Conservation (phyloP, 2,888 invertebrate genomes). For the Cephus spinipes region DNA sequence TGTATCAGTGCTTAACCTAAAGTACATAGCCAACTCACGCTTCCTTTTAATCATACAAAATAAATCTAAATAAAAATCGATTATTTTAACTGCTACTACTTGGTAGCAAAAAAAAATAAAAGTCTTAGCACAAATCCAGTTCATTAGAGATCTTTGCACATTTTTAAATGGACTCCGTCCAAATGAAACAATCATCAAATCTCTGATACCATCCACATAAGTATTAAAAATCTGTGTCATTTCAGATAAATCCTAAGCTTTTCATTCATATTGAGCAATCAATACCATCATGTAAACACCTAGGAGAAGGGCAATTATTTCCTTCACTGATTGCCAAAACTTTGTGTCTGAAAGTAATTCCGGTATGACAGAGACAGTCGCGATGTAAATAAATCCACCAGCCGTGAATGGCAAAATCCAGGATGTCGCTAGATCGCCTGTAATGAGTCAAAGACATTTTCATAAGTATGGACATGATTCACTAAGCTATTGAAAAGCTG, state of each 20-base stretch:
- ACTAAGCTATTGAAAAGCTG: neutral
- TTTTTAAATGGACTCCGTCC: neutral
- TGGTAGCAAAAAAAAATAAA: neutral
- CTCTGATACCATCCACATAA: neutral
- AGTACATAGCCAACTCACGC: neutral
- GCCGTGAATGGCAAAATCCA: conserved; percentile 98
- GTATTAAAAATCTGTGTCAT: neutral
- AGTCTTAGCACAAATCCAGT: neutral
- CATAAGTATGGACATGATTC: neutral
- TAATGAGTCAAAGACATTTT: conserved; percentile 43
- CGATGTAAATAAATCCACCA: conserved; percentile 99
- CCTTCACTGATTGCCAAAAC: conserved; percentile 89
- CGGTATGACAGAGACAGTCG: conserved; percentile 98
- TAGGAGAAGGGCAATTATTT: conserved; percentile 87
- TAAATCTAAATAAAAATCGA: neutral
- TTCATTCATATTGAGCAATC: conserved; percentile 84
- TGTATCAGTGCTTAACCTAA: neutral
- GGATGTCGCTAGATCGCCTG: conserved; percentile 77
- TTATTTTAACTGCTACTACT: neutral
- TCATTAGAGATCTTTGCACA: neutral
- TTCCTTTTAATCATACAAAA: neutral
- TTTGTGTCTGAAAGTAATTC: conserved; percentile 92
- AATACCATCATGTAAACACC: conserved; percentile 97
- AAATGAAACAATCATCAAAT: neutral
- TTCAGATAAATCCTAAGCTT: conserved; percentile 1